Evolutionary conservation across 1,140 invertebrate genomes (phyloP), one percentile per base, ranked within the genome.

Genomic region (Choristoneura fumiferana): DNA sequence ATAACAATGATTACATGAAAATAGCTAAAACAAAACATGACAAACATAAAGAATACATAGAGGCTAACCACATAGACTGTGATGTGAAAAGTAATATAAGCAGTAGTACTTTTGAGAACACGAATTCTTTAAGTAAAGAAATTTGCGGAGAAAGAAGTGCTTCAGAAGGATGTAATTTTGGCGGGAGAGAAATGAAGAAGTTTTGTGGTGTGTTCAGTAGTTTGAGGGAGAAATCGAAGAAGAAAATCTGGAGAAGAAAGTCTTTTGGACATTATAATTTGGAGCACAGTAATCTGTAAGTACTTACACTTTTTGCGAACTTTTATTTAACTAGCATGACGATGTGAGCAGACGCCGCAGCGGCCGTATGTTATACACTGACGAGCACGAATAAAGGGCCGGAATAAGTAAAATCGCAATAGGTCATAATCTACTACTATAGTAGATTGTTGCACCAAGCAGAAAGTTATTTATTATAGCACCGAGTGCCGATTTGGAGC

Each of bases 181-280:
- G n/a, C n/a, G n/a, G n/a, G n/a, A 43, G 10, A 18, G 8, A 22
- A n/a, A 4, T 18, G 17, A 18, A 40, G 13, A 40, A 22, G 40
- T 43, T 43, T 10, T 43, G 15, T n/a, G 40, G 40, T 43, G 40
- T 43, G 4, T 43, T 43, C 22, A 4, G 17, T 17, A 43, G 40
- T 43, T 18, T 43, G 22, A 14, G 40, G 4, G 22, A 43, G 15
- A 22, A 18, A 43, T 10, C 40, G 17, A 43, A 22, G 40, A 43
- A n/a, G 6, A 43, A 43, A 43, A 1, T 43, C 15, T 43, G 40
- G 40, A 10, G 6, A 14, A 43, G 40, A n/a, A 14, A 17, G 6
- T 43, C 40, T 0, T n/a, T n/a, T 9, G 9, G 10, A 0, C 3
- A 18, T 18, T 43, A 43, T 17, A 18, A 43, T n/a, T n/a, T 43